Evolutionary conservation across 2,888 invertebrate genomes (phyloP).

Genomic region (Antheraea yamamai): DNA sequence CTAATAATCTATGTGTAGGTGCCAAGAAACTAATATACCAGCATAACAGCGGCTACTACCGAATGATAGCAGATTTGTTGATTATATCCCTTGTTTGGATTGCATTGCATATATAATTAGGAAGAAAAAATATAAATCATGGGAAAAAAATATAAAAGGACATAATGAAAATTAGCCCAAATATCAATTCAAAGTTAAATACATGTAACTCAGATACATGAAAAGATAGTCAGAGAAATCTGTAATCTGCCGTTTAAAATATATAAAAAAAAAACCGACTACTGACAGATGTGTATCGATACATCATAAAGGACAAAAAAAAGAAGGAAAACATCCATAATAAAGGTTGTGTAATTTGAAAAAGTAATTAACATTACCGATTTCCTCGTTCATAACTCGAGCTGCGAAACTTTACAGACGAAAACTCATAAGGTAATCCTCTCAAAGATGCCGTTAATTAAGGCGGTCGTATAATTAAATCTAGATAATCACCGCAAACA

Average conservation of each 20-base stretch:
- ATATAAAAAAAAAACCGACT: background rate
- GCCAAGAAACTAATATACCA: too few relatives aligned
- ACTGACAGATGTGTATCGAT: background rate
- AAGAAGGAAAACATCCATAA: background rate
- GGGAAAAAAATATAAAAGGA: too few relatives aligned
- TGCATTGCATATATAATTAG: too few relatives aligned
- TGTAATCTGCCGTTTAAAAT: background rate
- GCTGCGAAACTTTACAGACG: conserved; percentile 19
- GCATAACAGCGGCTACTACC: too few relatives aligned
- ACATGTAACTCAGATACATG: background rate
- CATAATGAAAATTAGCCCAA: too few relatives aligned
- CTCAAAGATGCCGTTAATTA: conserved; percentile 47
- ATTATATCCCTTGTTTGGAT: too few relatives aligned
- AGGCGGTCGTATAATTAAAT: conserved; percentile 47
- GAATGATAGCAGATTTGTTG: too few relatives aligned
- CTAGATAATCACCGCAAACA: conserved; percentile 46
- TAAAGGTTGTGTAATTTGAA: background rate
- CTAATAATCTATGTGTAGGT: too few relatives aligned
- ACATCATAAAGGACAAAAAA: background rate
- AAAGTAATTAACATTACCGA: background rate
- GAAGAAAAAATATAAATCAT: too few relatives aligned
- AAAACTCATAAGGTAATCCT: conserved; percentile 34
- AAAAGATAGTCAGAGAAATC: background rate
- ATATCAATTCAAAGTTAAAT: background rate
- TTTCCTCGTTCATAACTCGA: conserved; percentile 5